These are phyloP conservation scores for Schlechtendalia chinensis DNA, from an alignment of 1,140 invertebrate species.

Conservation along the genomic window DNA sequence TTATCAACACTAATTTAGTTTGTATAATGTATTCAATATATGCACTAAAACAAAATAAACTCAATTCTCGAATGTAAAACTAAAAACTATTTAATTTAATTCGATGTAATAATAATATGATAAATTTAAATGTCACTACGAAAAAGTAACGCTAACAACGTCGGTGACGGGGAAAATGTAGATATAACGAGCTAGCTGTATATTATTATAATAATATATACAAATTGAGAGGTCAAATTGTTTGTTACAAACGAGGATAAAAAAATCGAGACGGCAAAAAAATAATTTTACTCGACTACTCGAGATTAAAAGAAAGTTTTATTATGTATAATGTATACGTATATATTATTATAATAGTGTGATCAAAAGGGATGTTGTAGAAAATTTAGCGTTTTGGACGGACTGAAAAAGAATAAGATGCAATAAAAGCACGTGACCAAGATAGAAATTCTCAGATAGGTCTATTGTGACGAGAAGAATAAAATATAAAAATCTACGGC, in stretches of 20 bases:
- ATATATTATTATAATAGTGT: too few species aligned
- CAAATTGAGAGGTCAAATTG: not conserved
- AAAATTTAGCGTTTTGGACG: not conserved
- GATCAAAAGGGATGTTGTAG: not conserved
- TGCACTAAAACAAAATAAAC: too few species aligned
- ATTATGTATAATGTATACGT: not conserved
- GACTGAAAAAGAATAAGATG: not conserved
- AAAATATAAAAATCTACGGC: not conserved
- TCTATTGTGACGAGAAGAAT: not conserved
- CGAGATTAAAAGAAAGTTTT: conserved; percentile 27
- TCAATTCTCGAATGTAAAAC: too few species aligned
- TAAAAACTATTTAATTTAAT: too few species aligned
- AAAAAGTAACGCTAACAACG: too few species aligned
- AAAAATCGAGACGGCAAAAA: not conserved
- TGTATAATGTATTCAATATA: too few species aligned
- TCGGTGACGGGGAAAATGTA: too few species aligned
- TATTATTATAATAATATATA: too few species aligned
- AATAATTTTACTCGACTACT: not conserved
- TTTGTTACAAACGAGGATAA: not conserved
- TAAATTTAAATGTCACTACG: too few species aligned
- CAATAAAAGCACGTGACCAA: not conserved
- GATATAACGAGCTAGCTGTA: too few species aligned
- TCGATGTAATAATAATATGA: too few species aligned
- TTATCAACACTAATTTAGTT: too few species aligned
- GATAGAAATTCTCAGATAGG: not conserved